Evolutionary conservation across 2,113 vertebrate genomes (phyloP).

Genomic region (Pteropus alecto): DNA sequence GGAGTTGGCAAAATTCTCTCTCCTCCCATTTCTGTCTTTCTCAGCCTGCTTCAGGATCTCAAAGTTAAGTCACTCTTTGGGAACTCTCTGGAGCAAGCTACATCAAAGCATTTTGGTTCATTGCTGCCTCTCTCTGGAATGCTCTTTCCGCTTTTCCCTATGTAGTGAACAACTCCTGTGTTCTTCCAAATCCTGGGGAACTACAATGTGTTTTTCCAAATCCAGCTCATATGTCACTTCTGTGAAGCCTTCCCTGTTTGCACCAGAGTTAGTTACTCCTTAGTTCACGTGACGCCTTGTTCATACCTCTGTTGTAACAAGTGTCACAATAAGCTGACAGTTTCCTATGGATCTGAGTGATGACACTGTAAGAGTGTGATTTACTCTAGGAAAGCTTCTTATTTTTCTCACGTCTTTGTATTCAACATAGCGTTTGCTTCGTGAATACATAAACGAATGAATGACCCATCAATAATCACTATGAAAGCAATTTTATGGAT

Average conservation of each 20-base stretch:
- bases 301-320: not conserved
- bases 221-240: not conserved
- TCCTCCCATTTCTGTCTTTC: not conserved
- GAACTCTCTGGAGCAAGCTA: not conserved
- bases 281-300: not conserved
- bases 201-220: not conserved
- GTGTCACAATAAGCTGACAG: not conserved
- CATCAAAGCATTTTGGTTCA: not conserved
- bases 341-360: not conserved
- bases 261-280: not conserved
- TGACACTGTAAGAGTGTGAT: not conserved
- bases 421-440: not conserved
- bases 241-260: not conserved
- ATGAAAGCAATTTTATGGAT: not conserved
- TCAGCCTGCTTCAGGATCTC: not conserved
- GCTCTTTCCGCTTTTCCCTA: not conserved
- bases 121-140: not conserved
- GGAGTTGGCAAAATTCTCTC: not conserved
- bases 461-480: not conserved
- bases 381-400: not conserved
- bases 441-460: not conserved
- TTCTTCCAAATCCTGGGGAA: not conserved
- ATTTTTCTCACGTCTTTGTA: not conserved
- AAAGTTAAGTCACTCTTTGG: not conserved
- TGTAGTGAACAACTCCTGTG: not conserved